Percentiles rank a stretch among this genome's conserved stretches.
phyloP scores from a whole-genome alignment of 2,113 vertebrate species.

The Otus sunia region DNA sequence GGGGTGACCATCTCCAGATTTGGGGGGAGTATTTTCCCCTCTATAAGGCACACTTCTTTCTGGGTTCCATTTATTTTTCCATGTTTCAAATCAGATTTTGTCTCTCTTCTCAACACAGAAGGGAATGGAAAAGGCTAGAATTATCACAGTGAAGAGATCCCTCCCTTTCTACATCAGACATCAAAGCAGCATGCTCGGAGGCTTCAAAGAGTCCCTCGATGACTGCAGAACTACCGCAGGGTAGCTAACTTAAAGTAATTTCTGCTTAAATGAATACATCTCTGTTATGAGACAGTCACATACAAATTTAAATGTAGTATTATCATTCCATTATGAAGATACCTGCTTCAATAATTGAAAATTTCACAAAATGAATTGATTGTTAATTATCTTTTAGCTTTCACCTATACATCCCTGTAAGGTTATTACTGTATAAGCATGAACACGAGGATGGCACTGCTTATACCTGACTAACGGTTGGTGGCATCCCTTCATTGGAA shows the following conservation, averaged over 20 bases:
- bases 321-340: not conserved
- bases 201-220: constrained; percentile 51
- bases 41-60: not conserved
- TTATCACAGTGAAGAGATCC: not conserved
- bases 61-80: not conserved
- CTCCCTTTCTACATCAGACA: constrained; percentile 31
- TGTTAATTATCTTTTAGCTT: not conserved
- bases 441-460: not conserved
- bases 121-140: not conserved
- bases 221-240: constrained; percentile 11
- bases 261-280: not conserved
- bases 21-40: not conserved
- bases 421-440: not conserved
- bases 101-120: not conserved
- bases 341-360: not conserved
- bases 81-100: not conserved
- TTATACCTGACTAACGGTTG: not conserved
- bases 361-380: not conserved
- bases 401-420: not conserved
- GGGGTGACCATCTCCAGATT: not conserved
- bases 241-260: constrained; percentile 27
- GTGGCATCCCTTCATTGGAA: not conserved
- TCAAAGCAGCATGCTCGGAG: constrained; percentile 33
- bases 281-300: constrained; percentile 9
- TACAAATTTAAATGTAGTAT: not conserved